phyloP scores from a whole-genome alignment of 2,888 invertebrate species.

The Drosophila vallismaia region DNA sequence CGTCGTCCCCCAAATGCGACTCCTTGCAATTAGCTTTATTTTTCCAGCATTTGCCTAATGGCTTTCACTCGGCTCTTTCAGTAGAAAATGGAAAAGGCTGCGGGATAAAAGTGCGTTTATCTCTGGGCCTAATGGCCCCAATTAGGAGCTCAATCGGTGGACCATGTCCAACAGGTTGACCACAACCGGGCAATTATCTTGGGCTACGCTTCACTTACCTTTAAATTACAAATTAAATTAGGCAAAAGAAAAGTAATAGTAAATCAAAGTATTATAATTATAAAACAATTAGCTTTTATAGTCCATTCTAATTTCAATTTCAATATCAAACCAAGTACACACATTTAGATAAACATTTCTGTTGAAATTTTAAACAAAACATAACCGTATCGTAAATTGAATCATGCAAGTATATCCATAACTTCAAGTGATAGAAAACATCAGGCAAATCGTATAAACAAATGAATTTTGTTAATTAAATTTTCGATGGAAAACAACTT shows the following conservation, averaged over 20 bases:
- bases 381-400: neutral
- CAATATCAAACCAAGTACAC: neutral
- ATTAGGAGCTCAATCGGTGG: constrained; percentile 43
- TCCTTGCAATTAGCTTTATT: constrained; percentile 50
- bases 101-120: constrained; percentile 9
- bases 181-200: constrained; percentile 43
- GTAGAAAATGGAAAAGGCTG: neutral
- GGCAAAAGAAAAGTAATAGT: neutral
- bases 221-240: neutral
- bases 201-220: constrained; percentile 22
- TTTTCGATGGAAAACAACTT: neutral
- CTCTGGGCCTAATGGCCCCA: constrained; percentile 50
- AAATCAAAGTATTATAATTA: neutral
- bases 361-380: neutral
- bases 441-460: neutral
- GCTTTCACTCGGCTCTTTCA: constrained; percentile 1
- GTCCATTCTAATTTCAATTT: too few species aligned
- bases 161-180: constrained; percentile 30
- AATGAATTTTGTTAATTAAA: neutral
- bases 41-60: constrained; percentile 40
- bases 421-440: neutral
- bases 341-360: neutral
- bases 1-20: constrained; percentile 37
- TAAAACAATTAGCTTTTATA: neutral
- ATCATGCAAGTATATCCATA: neutral